Conservation (phyloP, 1,140 invertebrate genomes). For the Aphis gossypii region DNA sequence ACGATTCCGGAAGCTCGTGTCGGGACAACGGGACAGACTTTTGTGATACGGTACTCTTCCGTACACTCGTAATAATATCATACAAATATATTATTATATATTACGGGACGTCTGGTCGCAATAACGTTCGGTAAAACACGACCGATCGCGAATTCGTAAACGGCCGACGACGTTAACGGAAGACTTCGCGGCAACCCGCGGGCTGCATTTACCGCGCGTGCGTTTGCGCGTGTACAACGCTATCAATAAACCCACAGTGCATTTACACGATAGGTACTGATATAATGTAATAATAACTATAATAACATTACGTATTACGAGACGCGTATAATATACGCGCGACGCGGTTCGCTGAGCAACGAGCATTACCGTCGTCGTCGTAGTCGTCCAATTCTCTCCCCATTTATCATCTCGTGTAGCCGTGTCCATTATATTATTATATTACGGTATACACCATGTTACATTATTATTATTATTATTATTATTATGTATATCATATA, state of each 20-base stretch:
- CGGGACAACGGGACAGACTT: too few species aligned
- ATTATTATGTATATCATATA: background rate
- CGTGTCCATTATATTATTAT: constrained; percentile 1
- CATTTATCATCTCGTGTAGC: background rate
- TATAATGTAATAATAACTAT: background rate
- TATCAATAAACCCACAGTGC: background rate
- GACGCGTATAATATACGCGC: background rate
- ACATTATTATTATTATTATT: background rate
- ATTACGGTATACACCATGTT: background rate
- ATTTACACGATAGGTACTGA: background rate
- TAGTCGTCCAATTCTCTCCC: background rate
- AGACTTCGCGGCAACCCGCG: too few species aligned
- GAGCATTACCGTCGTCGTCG: background rate
- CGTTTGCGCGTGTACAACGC: too few species aligned
- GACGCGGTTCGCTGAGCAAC: background rate
- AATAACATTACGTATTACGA: background rate
- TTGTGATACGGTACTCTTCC: too few species aligned
- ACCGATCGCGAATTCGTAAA: too few species aligned
- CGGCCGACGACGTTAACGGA: too few species aligned
- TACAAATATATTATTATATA: too few species aligned
- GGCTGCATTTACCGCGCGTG: too few species aligned
- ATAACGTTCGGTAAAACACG: too few species aligned
- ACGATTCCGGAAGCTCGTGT: too few species aligned
- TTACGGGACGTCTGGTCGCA: too few species aligned
- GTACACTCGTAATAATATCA: too few species aligned